phyloP scores from a whole-genome alignment of 2,797 vertebrate species.

The Scomberomorus guttatus region DNA sequence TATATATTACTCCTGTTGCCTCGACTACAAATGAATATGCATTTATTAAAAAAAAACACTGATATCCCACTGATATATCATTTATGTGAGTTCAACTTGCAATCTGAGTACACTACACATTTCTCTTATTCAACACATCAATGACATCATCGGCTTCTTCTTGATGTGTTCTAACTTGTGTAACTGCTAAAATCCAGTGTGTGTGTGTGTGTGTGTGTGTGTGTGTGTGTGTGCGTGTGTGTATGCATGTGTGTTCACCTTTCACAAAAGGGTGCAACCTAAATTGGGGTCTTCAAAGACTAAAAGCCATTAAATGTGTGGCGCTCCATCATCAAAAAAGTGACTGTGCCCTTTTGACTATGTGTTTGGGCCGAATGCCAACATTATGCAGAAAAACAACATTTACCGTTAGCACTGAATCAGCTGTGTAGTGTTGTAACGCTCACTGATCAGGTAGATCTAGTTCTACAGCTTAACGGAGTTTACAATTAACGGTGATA shows the following conservation, averaged over 20 bases:
- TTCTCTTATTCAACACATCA: conserved; percentile 2
- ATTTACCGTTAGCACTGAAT: conserved; percentile 87
- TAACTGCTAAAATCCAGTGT: conserved; percentile 27
- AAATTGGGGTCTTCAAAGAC: conserved; percentile 27
- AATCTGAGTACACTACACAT: not conserved
- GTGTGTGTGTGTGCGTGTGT: no score
- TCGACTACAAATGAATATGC: not conserved
- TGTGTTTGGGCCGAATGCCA: conserved; percentile 68
- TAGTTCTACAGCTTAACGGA: conserved; percentile 85
- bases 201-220: not conserved
- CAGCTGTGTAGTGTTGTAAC: conserved; percentile 83
- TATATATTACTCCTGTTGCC: not conserved
- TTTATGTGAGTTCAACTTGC: conserved; percentile 7
- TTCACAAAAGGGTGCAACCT: conserved; percentile 34
- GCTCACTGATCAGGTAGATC: conserved; percentile 81
- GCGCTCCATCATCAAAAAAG: conserved; percentile 3
- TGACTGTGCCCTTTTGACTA: conserved; percentile 53
- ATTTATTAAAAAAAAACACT: not conserved
- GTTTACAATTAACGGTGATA: conserved; percentile 85
- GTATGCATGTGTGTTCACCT: not conserved
- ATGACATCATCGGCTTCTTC: conserved; percentile 28
- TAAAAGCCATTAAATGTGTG: not conserved
- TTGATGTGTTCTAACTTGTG: conserved; percentile 57
- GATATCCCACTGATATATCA: no score
- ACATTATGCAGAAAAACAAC: conserved; percentile 80